These are phyloP conservation scores for Cetoscarus ocellatus DNA, from an alignment of 2,797 vertebrate species.

Conservation along the genomic window DNA sequence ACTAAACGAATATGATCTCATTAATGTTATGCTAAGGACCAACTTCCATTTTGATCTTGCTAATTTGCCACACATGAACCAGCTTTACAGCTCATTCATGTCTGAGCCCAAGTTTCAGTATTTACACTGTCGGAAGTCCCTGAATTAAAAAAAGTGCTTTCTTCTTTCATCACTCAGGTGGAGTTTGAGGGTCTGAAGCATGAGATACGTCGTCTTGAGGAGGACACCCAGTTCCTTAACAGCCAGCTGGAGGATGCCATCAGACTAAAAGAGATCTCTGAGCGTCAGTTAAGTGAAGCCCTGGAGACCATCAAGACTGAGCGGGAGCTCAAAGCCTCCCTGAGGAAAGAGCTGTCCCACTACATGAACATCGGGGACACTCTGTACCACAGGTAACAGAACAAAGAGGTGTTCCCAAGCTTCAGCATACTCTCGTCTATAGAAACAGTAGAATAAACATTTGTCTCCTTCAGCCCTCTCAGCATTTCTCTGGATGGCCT, in stretches of 20 bases:
- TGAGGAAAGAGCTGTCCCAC: conserved; percentile 94
- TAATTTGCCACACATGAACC: conserved; percentile 15
- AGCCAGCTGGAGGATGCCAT: conserved; percentile 96
- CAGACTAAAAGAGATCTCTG: conserved; percentile 94
- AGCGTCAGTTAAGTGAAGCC: conserved; percentile 93
- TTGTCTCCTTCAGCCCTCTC: conserved; percentile 81
- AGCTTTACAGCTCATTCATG: background rate
- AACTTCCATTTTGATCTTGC: conserved; percentile 8
- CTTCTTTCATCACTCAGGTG: conserved; percentile 82
- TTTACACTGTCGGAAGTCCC: background rate
- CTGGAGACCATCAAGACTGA: conserved; percentile 95
- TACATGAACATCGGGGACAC: conserved; percentile 96
- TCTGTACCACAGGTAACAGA: conserved; percentile 86
- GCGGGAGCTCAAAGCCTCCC: conserved; percentile 92
- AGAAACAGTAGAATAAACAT: background rate
- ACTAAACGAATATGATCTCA: conserved; percentile 29
- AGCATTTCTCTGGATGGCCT: conserved; percentile 94
- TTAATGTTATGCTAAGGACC: conserved; percentile 21
- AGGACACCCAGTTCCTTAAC: conserved; percentile 94
- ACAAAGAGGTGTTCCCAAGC: background rate
- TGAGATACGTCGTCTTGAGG: conserved; percentile 95
- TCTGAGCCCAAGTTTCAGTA: background rate
- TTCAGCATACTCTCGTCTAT: background rate
- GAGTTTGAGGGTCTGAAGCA: conserved; percentile 97
- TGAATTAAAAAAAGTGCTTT: background rate